Conservation (phyloP, 2,888 invertebrate genomes). For the Epinotia demarniana region DNA sequence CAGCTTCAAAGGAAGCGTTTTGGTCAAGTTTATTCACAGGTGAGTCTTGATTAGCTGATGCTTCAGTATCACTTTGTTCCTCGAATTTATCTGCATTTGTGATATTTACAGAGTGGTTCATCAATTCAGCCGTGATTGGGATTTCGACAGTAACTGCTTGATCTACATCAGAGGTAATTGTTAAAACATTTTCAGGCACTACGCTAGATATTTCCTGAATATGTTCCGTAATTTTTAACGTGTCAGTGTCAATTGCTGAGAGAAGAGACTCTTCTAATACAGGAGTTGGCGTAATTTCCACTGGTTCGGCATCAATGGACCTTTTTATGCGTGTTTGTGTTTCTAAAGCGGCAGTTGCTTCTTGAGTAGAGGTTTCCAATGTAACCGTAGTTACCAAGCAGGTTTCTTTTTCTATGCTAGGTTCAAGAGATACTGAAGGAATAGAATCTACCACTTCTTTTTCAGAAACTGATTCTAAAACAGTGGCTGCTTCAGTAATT, state of each 20-base stretch:
- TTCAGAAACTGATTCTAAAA: conserved; percentile 14
- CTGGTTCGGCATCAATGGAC: not conserved
- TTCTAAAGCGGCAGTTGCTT: not conserved
- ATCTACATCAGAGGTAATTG: not conserved
- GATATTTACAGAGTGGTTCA: not conserved
- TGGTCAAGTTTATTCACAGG: not conserved
- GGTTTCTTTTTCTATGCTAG: not conserved
- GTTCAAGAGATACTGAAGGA: not conserved
- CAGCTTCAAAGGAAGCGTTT: not conserved
- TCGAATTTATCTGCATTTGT: not conserved
- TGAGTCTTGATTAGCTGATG: not conserved
- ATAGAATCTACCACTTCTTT: not conserved
- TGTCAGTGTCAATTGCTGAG: not conserved
- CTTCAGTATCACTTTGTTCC: not conserved
- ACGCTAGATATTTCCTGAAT: not conserved
- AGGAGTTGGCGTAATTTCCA: not conserved
- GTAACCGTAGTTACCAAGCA: not conserved
- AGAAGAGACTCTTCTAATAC: not conserved
- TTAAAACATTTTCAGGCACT: not conserved
- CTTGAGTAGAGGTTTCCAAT: conserved; percentile 3
- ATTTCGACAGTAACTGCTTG: not conserved
- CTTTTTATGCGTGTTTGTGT: not conserved
- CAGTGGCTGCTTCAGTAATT: not conserved
- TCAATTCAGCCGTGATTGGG: not conserved
- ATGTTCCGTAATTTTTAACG: not conserved